These are phyloP conservation scores for Zapus hudsonius DNA, from an alignment of 2,113 vertebrate genomes.

Conservation along the genomic window DNA sequence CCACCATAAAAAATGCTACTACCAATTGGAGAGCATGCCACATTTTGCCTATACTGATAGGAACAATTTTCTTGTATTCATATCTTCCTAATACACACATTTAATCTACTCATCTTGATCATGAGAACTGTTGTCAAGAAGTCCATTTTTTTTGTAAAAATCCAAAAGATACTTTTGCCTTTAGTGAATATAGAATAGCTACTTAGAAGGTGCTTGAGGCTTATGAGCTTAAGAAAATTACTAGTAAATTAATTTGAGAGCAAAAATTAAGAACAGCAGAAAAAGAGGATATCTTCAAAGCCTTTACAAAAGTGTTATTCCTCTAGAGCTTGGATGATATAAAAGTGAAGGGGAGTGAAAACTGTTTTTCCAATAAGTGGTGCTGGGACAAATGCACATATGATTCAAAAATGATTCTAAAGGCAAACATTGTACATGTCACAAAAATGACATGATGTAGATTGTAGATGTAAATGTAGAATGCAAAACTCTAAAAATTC, in stretches of 20 bases:
- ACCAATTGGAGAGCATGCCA: not conserved
- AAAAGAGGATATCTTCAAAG: not conserved
- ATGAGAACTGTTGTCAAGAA: not conserved
- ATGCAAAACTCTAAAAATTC: not conserved
- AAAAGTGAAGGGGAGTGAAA: not conserved
- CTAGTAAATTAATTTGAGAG: not conserved
- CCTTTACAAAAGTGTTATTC: not conserved
- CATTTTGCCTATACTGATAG: fast-evolving
- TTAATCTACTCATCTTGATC: not conserved
- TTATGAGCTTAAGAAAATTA: not conserved
- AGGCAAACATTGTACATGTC: not conserved
- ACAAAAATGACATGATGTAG: not conserved
- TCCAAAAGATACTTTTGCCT: not conserved
- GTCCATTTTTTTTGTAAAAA: not conserved
- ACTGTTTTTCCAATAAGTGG: not conserved
- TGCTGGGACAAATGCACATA: not conserved
- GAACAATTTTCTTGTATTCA: not conserved
- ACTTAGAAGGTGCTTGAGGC: not conserved
- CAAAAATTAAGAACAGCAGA: not conserved
- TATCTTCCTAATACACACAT: not conserved
- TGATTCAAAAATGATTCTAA: not conserved
- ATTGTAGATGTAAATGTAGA: not conserved
- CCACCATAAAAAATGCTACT: not conserved
- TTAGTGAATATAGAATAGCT: not conserved
- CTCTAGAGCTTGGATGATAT: not conserved